Conservation (phyloP, 2,797 vertebrate genomes). For the Clarias platycephalus region DNA sequence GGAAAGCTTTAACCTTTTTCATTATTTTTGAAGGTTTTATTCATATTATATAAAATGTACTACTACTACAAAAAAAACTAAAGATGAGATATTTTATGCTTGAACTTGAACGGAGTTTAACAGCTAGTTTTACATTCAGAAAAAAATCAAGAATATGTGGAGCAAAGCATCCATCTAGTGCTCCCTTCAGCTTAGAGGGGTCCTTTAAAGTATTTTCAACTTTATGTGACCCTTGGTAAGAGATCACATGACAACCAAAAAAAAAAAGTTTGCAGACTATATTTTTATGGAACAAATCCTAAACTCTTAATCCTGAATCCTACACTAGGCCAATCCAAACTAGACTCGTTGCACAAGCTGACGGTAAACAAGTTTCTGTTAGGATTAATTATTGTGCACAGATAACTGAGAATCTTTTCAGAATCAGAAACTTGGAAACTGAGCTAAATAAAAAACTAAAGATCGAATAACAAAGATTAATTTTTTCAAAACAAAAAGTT, state of each 20-base stretch:
- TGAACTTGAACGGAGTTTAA: neutral
- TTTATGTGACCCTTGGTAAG: neutral
- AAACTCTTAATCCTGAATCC: neutral
- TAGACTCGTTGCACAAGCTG: neutral
- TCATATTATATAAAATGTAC: neutral
- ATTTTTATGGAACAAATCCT: neutral
- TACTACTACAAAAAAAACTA: neutral
- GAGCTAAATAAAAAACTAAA: neutral
- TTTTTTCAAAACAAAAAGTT: neutral
- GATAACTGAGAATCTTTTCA: neutral
- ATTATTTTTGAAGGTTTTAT: neutral
- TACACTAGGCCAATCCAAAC: neutral
- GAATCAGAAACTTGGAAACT: neutral
- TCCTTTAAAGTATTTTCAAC: neutral
- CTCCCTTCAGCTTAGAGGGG: neutral
- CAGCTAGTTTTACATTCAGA: neutral
- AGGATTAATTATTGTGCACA: neutral
- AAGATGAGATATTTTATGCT: neutral
- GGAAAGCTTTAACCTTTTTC: neutral
- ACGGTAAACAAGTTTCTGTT: neutral
- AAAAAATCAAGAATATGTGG: neutral
- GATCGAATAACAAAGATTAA: too few relatives aligned
- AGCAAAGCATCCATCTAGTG: neutral
- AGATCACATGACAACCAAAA: neutral
- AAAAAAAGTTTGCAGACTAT: neutral